Evolutionary conservation across 2,113 vertebrate species (phyloP).

Genomic region (Leucosticte australis): DNA sequence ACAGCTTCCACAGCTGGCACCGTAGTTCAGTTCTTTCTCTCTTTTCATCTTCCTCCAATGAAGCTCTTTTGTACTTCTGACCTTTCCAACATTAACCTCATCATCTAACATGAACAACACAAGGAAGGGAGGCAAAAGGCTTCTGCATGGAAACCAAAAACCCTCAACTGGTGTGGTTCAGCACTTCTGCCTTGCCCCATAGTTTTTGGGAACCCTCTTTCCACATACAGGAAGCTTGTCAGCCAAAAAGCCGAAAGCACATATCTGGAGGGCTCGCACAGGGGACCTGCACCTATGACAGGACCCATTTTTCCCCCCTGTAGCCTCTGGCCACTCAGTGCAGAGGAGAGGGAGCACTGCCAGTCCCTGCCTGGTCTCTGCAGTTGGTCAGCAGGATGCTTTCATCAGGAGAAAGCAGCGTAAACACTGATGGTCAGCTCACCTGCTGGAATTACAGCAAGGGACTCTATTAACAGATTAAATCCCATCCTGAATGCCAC

Average conservation of each 20-base stretch:
- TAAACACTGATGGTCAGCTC: background rate
- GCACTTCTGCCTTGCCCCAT: accelerated
- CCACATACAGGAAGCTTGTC: background rate
- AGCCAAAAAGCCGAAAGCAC: background rate
- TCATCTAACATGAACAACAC: accelerated
- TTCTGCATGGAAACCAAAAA: background rate
- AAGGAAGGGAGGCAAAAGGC: background rate
- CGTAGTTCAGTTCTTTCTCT: background rate
- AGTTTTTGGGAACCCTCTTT: background rate
- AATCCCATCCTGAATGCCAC: background rate
- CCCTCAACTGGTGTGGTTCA: background rate
- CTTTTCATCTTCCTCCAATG: background rate
- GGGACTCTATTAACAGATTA: background rate
- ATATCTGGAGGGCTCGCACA: accelerated
- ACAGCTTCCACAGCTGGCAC: background rate
- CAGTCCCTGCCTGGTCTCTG: accelerated
- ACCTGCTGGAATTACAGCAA: background rate
- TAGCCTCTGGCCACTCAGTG: background rate
- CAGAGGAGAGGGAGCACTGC: background rate
- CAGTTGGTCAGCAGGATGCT: background rate
- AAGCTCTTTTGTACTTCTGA: background rate
- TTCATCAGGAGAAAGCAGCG: background rate
- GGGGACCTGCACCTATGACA: accelerated
- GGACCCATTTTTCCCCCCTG: accelerated
- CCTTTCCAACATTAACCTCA: background rate